A percentile compares a stretch with the other conserved stretches of the same genome.
Conservation (phyloP, 2,888 invertebrate species). For the Xestia ashworthii region DNA sequence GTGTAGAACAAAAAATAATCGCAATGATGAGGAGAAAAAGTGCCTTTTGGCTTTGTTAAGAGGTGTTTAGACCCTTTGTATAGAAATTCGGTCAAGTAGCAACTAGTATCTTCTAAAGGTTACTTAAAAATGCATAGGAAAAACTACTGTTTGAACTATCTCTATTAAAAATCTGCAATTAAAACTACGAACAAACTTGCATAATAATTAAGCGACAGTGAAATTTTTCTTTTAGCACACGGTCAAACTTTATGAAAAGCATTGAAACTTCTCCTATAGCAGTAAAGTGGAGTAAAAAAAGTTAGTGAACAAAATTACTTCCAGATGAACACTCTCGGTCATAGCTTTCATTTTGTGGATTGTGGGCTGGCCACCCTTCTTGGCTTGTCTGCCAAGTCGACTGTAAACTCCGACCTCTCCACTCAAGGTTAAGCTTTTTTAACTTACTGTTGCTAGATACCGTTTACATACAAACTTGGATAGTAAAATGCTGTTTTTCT, state of each 20-base stretch:
- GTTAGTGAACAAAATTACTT: conserved; percentile 48
- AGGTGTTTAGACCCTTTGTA: too few relatives aligned
- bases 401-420: conserved; percentile 10
- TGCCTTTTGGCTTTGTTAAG: too few relatives aligned
- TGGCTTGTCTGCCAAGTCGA: conserved; percentile 39
- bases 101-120: neutral
- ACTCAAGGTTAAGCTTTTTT: conserved; percentile 4
- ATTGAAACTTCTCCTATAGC: conserved; percentile 9
- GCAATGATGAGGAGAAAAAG: too few relatives aligned
- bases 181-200: conserved; percentile 20
- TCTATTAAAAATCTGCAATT: conserved; percentile 4
- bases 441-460: neutral
- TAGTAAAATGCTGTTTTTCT: neutral
- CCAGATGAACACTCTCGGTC: conserved; percentile 40
- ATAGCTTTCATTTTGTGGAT: conserved; percentile 18
- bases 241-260: conserved; percentile 20
- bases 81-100: neutral
- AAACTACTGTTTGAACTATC: neutral
- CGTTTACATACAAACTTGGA: neutral
- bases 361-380: conserved; percentile 9
- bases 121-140: neutral
- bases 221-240: neutral
- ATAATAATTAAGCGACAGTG: conserved; percentile 10
- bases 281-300: conserved; percentile 10
- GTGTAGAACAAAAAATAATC: too few relatives aligned